Evolutionary conservation across 2,888 invertebrate genomes (phyloP).

Genomic region (Acrobasis repandana): DNA sequence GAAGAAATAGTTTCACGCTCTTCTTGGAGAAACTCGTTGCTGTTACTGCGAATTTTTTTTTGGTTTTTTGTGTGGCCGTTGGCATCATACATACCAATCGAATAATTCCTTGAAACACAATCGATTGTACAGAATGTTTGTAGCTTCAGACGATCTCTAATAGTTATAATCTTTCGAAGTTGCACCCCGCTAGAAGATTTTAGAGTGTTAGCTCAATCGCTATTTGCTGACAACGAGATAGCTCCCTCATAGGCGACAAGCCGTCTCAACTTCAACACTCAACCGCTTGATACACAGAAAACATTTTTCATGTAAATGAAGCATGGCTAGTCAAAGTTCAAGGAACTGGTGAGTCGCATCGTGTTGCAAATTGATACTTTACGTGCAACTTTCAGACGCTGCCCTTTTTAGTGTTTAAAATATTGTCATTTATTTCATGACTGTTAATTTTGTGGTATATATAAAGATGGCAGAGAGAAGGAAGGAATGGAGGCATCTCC

Average conservation of each 20-base stretch:
- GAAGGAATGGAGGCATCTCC: too few relatives aligned
- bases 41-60: too few relatives aligned
- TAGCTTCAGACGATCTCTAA: too few relatives aligned
- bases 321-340: neutral
- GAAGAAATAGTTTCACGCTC: too few relatives aligned
- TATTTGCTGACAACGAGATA: neutral
- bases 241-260: slow-evolving; percentile 3
- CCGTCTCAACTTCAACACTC: neutral
- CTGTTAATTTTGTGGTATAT: neutral
- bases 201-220: neutral
- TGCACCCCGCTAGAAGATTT: neutral
- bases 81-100: too few relatives aligned
- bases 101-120: too few relatives aligned
- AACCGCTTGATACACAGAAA: neutral
- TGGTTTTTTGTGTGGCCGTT: too few relatives aligned
- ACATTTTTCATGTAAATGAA: slow-evolving; percentile 2
- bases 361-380: slow-evolving; percentile 27
- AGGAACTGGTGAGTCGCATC: slow-evolving; percentile 17
- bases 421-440: neutral
- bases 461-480: too few relatives aligned
- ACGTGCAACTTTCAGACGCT: slow-evolving; percentile 1
- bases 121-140: too few relatives aligned
- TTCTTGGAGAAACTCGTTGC: too few relatives aligned
- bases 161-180: too few relatives aligned
- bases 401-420: slow-evolving; percentile 3